phyloP scores from a whole-genome alignment of 2,888 invertebrate genomes.

The Tholera decimalis region DNA sequence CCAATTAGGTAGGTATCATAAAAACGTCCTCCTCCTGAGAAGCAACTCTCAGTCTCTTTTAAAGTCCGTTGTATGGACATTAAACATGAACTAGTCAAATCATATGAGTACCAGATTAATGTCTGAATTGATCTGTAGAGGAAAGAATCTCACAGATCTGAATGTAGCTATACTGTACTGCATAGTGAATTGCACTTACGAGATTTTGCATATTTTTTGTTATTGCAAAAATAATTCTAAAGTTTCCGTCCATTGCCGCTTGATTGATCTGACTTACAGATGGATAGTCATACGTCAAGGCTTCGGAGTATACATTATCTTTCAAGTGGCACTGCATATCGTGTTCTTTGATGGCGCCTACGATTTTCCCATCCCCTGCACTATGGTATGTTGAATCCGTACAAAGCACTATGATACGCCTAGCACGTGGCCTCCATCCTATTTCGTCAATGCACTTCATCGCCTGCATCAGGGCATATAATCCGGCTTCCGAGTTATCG shows the following conservation, averaged over 20 bases:
- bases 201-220: slow-evolving; percentile 71
- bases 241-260: slow-evolving; percentile 92
- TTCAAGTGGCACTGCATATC: slow-evolving; percentile 93
- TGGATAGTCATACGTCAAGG: slow-evolving; percentile 93
- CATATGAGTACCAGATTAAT: too few relatives aligned
- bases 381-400: slow-evolving; percentile 96
- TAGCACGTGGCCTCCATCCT: slow-evolving; percentile 94
- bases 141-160: too few relatives aligned
- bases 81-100: too few relatives aligned
- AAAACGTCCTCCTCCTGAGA: too few relatives aligned
- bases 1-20: too few relatives aligned
- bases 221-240: slow-evolving; percentile 95
- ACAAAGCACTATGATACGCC: slow-evolving; percentile 94
- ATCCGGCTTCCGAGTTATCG: slow-evolving; percentile 95
- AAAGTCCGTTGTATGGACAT: too few relatives aligned
- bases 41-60: too few relatives aligned
- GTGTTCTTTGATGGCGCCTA: slow-evolving; percentile 93
- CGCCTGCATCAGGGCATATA: slow-evolving; percentile 97
- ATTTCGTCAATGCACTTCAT: slow-evolving; percentile 93
- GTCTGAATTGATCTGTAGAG: too few relatives aligned
- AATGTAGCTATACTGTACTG: too few relatives aligned
- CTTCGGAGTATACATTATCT: slow-evolving; percentile 88
- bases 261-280: slow-evolving; percentile 94
- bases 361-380: slow-evolving; percentile 95
- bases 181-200: too few relatives aligned